Evolutionary conservation across 2,113 vertebrate species (phyloP), one percentile per base, ranked within the genome.

Genomic region (Talpa occidentalis): DNA sequence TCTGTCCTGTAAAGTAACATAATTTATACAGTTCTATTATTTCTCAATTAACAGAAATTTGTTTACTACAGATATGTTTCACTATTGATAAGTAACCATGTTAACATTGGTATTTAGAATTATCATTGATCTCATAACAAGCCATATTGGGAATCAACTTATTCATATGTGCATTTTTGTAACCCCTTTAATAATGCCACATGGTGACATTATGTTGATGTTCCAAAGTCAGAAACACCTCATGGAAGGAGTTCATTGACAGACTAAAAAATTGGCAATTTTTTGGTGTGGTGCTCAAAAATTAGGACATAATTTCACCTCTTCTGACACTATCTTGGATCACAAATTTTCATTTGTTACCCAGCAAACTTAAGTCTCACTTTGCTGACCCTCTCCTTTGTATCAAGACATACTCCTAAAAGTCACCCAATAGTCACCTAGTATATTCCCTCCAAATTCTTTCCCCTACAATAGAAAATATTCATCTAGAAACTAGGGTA

Each of bases 1-100:
- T 7, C 12, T 92, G 3, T 14, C 19, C 24, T 82, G 91, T 91
- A 97, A 97, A 88, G 81, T 49, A 89, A 0, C 5, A 21, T 93
- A 52, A n/a, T 12, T 7, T 30, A 4, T 56, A 35, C 5, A 67
- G 32, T 49, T 87, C 22, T 72, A 3, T 82, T 47, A 32, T 14
- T 77, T 26, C 26, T 47, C n/a, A 66, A 14, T 26, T n/a, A n/a
- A 90, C 62, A 83, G 35, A 91, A 5, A 0, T 82, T 93, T 93
- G 16, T 64, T 92, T 15, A 64, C 60, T 88, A 19, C 3, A 88
- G 56, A 79, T 6, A 10, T 84, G 14, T 30, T 86, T 30, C 7
- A 80, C 87, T 86, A 5, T 62, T 12, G 62, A 90, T 21, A 22
- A 24, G 59, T 77, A 47, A 70, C 2, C 87, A 66, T 82, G 15